Evolutionary conservation across 35 echinoderm and acorn worm species (phyloP).

Genomic region (Strongylocentrotus purpuratus): DNA sequence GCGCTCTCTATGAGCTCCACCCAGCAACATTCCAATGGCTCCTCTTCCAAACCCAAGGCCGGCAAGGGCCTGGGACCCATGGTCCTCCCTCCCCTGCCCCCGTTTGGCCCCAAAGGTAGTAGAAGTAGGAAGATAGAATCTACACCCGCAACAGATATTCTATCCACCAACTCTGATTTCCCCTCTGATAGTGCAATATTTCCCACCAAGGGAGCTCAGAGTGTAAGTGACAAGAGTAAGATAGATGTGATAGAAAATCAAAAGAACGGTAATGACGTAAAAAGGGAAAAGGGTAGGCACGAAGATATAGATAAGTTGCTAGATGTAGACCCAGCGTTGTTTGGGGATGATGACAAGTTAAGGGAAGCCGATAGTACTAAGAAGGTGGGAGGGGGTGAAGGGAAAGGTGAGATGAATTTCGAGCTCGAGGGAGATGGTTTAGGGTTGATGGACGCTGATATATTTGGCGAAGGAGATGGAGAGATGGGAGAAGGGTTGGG

Average conservation of each 20-base stretch:
- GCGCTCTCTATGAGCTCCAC: not conserved
- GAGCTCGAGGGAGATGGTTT: slow-evolving; percentile 5
- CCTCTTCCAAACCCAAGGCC: not conserved
- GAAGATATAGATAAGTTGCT: slow-evolving; percentile 1
- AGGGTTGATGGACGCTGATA: not conserved
- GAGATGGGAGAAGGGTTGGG: not conserved
- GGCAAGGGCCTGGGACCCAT: slow-evolving; percentile 36
- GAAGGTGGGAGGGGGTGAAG: not conserved
- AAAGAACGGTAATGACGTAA: not conserved
- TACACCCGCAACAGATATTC: not conserved
- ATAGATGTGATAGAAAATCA: not conserved
- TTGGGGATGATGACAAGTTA: not conserved
- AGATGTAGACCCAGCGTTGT: not conserved
- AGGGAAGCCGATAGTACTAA: not conserved
- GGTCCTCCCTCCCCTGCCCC: slow-evolving; percentile 49
- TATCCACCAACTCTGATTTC: not conserved
- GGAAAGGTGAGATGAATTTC: not conserved
- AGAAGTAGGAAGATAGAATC: not conserved
- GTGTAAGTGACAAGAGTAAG: not conserved
- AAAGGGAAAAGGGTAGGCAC: not conserved
- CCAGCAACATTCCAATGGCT: slow-evolving; percentile 32
- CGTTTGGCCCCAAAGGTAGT: not conserved
- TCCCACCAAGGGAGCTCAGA: not conserved
- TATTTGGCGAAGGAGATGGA: not conserved
- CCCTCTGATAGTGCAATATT: not conserved